These are phyloP conservation scores for Lasiommata megera DNA, from an alignment of 2,888 invertebrate genomes.

Conservation along the genomic window DNA sequence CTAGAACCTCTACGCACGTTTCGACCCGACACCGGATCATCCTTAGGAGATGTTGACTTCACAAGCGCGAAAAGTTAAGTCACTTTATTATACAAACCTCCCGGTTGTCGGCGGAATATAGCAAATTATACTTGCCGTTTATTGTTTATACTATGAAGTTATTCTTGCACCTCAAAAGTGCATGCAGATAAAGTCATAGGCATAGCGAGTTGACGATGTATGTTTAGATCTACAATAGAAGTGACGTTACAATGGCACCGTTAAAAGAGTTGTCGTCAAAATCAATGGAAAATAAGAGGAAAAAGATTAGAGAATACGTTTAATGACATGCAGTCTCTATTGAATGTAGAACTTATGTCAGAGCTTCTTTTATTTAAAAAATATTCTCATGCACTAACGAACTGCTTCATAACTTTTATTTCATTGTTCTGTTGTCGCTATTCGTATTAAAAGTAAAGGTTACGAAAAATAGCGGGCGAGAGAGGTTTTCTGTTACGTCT, in stretches of 20 bases:
- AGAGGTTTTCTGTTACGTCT: background rate
- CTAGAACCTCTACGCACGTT: too few species aligned
- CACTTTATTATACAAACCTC: too few species aligned
- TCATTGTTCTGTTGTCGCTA: slow-evolving; percentile 21
- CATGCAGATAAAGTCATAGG: too few species aligned
- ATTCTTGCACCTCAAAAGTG: too few species aligned
- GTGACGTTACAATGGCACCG: background rate
- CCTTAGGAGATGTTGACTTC: too few species aligned
- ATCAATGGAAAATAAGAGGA: slow-evolving; percentile 1
- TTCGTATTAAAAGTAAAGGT: slow-evolving; percentile 1
- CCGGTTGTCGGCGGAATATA: too few species aligned
- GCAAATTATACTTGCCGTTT: too few species aligned
- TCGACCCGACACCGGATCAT: too few species aligned
- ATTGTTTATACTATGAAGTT: too few species aligned
- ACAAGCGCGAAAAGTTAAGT: too few species aligned
- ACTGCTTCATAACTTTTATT: slow-evolving; percentile 19
- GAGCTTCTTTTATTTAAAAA: slow-evolving; percentile 13
- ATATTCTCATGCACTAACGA: slow-evolving; percentile 19
- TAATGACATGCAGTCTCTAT: slow-evolving; percentile 4
- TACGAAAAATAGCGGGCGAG: background rate
- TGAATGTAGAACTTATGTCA: background rate
- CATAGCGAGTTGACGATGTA: too few species aligned
- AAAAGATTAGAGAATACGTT: background rate
- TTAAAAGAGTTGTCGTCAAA: background rate
- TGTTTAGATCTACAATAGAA: background rate